Conservation (phyloP, 1,140 invertebrate genomes). For the Himalopsyche phryganea region DNA sequence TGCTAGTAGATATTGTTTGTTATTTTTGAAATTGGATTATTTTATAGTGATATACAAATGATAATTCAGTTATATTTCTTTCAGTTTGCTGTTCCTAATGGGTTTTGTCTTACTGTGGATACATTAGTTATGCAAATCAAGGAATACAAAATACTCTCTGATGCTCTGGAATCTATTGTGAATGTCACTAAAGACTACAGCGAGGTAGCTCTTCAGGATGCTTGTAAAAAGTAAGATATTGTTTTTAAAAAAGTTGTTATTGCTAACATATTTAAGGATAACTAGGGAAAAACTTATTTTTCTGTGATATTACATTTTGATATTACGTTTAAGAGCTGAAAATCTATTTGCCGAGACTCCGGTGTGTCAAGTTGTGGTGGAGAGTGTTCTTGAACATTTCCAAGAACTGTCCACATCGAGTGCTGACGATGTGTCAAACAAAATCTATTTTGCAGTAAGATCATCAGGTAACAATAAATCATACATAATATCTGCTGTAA, state of each 20-base stretch:
- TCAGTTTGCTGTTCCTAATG: constrained; percentile 53
- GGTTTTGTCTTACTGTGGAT: constrained; percentile 58
- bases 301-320: neutral
- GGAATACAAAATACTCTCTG: constrained; percentile 40
- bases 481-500: neutral
- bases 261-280: neutral
- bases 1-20: too few species aligned
- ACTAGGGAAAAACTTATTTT: too few species aligned
- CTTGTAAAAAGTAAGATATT: constrained; percentile 39
- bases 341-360: constrained; percentile 38
- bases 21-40: neutral
- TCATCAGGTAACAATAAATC: constrained; percentile 45
- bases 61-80: constrained; percentile 4
- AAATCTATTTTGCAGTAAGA: constrained; percentile 50
- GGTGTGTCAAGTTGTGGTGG: constrained; percentile 38
- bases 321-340: constrained; percentile 38
- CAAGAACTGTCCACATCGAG: constrained; percentile 7
- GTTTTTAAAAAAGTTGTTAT: neutral
- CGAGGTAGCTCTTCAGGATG: constrained; percentile 41
- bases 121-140: constrained; percentile 56
- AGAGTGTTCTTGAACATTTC: constrained; percentile 38
- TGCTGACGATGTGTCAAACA: constrained; percentile 5
- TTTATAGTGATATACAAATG: neutral
- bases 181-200: constrained; percentile 41
- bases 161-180: constrained; percentile 43